These are phyloP conservation scores for Drosophila tristis DNA, from an alignment of 1,140 invertebrate genomes.

Conservation along the genomic window DNA sequence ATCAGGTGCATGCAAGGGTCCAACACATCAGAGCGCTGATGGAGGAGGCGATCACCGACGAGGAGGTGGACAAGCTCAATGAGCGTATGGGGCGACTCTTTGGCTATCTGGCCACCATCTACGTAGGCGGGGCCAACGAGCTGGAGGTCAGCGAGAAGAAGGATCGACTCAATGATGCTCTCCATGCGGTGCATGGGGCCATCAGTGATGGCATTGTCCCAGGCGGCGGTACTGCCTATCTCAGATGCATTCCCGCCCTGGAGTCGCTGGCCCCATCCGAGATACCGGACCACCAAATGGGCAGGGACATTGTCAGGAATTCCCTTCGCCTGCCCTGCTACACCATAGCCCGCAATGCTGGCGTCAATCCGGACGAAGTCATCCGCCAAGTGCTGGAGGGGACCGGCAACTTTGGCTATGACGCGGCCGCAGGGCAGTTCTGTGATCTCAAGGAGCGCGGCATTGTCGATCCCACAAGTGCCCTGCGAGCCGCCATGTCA, in stretches of 20 bases:
- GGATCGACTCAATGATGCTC: constrained; percentile 79
- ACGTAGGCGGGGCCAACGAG: constrained; percentile 72
- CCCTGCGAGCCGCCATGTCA: constrained; percentile 93
- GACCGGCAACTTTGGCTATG: constrained; percentile 91
- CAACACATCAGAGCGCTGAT: constrained; percentile 89
- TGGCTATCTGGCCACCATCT: constrained; percentile 87
- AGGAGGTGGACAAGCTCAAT: constrained; percentile 90
- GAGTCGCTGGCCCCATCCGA: constrained; percentile 25
- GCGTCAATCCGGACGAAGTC: constrained; percentile 93
- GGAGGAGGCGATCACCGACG: constrained; percentile 88
- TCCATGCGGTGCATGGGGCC: constrained; percentile 72
- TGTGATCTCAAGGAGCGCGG: constrained; percentile 95
- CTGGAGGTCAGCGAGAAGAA: constrained; percentile 80
- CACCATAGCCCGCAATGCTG: constrained; percentile 96
- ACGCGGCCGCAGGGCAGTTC: constrained; percentile 94
- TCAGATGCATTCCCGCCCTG: constrained; percentile 67
- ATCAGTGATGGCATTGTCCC: constrained; percentile 80
- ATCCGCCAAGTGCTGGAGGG: constrained; percentile 91
- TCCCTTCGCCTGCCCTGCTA: constrained; percentile 90
- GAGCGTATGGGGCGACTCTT: constrained; percentile 90
- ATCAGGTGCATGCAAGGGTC: constrained; percentile 87
- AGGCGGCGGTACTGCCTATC: constrained; percentile 76
- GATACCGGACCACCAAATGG: constrained; percentile 72
- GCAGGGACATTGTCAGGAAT: constrained; percentile 89
- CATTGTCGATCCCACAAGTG: constrained; percentile 98